Evolutionary conservation across 2,113 vertebrate species (phyloP), one percentile per base, ranked within the genome.

Genomic region (Lathamus discolor): DNA sequence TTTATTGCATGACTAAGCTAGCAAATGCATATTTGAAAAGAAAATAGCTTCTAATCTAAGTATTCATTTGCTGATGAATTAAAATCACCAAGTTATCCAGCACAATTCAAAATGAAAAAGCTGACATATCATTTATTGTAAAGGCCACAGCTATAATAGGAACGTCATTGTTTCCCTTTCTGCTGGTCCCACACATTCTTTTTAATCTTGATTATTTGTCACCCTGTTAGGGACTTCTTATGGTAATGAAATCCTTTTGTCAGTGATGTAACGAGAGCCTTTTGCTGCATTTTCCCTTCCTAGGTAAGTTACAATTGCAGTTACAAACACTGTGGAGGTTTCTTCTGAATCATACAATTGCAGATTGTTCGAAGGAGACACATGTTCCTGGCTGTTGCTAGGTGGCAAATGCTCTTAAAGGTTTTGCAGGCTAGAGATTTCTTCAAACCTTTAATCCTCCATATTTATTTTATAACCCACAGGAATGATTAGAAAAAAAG

Each of bases 101-200:
- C 83, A 96, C 95, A 95, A 93, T 91, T 96, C 92, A 95, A 92
- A 96, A 91, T 85, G 93, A 87, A 96, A 97, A 95, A 96, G 95
- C 95, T 96, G 96, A 97, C 95, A 89, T 96, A 93, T 82, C 95
- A 91, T 95, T 96, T 96, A 96, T 97, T 93, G 86, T 80, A 96
- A 83, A 96, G 89, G 91, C 93, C 83, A 86, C n/a, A 25, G 92
- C 95, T 95, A 95, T 96, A 96, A 96, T 80, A 94, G 95, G 95
- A 95, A 94, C 24, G 0, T 69, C 86, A 94, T 97, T 97, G 97
- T 97, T 96, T 97, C 93, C 70, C 90, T 95, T 97, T 95, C 92
- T 97, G 96, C 96, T 97, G 83, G 86, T 96, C 91, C 96, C 93
- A 96, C 96, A 95, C 94, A 96, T 97, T 97, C 95, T 96, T 97